phyloP scores from a whole-genome alignment of 2,113 vertebrate genomes.

The Oriolus oriolus region DNA sequence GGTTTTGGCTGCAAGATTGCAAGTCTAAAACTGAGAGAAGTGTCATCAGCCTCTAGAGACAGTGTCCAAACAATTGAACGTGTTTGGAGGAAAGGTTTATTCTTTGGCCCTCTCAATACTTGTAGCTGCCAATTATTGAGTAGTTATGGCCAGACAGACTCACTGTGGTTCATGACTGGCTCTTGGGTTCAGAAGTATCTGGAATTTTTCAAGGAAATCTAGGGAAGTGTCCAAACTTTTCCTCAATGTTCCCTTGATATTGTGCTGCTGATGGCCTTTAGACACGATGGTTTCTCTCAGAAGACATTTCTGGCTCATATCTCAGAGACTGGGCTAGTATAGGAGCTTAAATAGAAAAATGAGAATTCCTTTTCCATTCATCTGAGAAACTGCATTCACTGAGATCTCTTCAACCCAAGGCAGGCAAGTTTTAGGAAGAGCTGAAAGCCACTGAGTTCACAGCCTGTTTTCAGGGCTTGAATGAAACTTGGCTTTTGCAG shows the following conservation, averaged over 20 bases:
- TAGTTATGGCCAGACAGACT: slow-evolving; percentile 11
- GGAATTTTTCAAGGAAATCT: slow-evolving; percentile 38
- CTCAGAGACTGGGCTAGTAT: not conserved
- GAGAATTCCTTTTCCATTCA: not conserved
- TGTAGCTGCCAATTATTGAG: slow-evolving; percentile 20
- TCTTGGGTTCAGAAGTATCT: slow-evolving; percentile 10
- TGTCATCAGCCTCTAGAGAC: slow-evolving; percentile 13
- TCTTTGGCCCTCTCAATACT: slow-evolving; percentile 33
- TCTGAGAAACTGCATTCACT: not conserved
- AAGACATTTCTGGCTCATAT: not conserved
- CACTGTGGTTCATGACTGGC: slow-evolving; percentile 5
- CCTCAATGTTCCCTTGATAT: slow-evolving; percentile 21
- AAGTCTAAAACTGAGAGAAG: slow-evolving; percentile 32
- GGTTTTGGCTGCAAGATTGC: slow-evolving; percentile 35
- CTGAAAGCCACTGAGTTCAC: not conserved
- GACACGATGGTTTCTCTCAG: not conserved
- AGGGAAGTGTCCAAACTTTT: slow-evolving; percentile 25
- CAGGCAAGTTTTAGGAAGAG: not conserved
- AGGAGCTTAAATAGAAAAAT: not conserved
- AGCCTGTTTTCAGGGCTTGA: not conserved
- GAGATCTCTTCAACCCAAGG: not conserved
- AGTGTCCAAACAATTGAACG: slow-evolving; percentile 24
- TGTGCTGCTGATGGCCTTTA: not conserved
- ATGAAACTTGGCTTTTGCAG: not conserved
- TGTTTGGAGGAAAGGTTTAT: slow-evolving; percentile 35